Conservation (phyloP, 2,113 vertebrate species). For the Myiozetetes cayanensis region DNA sequence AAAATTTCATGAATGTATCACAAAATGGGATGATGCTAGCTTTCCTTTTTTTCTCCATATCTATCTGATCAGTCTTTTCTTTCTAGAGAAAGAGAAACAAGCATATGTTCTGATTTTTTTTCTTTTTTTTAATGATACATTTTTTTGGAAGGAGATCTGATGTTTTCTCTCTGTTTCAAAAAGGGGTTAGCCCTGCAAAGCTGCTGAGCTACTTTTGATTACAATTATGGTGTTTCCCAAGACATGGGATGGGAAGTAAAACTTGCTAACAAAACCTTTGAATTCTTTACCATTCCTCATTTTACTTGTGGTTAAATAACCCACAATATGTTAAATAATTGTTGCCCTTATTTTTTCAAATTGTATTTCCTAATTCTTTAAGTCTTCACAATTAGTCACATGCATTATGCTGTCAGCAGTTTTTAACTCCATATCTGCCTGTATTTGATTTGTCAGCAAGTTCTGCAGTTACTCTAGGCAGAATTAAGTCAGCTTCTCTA, state of each 20-base stretch:
- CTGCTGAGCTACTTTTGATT: neutral
- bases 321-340: neutral
- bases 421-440: neutral
- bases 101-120: neutral
- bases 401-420: neutral
- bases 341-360: neutral
- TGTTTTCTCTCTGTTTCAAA: neutral
- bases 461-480: neutral
- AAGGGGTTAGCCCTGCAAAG: neutral
- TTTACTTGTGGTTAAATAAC: neutral
- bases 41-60: neutral
- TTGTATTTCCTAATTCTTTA: neutral
- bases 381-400: neutral
- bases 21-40: neutral
- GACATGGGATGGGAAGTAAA: neutral
- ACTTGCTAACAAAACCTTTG: neutral
- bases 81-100: neutral
- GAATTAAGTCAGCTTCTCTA: neutral
- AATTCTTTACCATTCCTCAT: neutral
- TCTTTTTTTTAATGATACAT: neutral
- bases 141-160: neutral
- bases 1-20: neutral
- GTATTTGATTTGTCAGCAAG: neutral
- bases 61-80: neutral
- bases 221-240: neutral